Evolutionary conservation across 2,113 vertebrate genomes (phyloP), one percentile per base, ranked within the genome.

Genomic region (Saimiri boliviensis): DNA sequence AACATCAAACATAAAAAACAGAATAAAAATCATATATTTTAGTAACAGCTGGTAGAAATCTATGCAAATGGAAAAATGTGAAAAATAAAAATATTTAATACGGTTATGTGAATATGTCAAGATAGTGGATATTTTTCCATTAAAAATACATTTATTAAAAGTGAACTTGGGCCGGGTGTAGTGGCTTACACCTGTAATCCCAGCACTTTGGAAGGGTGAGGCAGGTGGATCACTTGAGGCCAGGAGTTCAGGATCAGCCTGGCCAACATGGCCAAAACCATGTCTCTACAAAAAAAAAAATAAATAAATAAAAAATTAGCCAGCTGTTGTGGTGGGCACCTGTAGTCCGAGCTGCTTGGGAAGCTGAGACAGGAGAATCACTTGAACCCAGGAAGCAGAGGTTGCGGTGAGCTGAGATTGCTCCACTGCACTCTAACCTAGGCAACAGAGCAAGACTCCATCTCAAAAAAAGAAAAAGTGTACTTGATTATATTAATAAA

Each of bases 131-230:
- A 5, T 47, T 89, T 82, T 73, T 40, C 37, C 3, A 66, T 10
- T 81, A 87, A 90, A 88, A 85, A 86, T 81, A 21, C 4, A 60
- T 58, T 56, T 76, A 54, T 71, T 91, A 79, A 93, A 94, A 63
- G 27, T 60, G 19, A 93, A 80, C 27, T 88, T 92, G 47, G 70
- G 60, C 6, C 16, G 1, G 66, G 7, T 35, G 30, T 35, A 6
- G 1, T 68, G 66, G 16, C 66, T 68, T 32, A 63, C 6, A 8
- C 66, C 66, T 68, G 66, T 68, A 32, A 32, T 68, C 66, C 66
- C 66, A 68, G 66, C 6, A 68, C 32, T 35, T 68, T 68, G 32
- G 32, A 35, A 68, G 66, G 16, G 32, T 35, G 32, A 68, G 6
- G 32, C 0, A 16, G 16, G 32, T 68, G 66, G 16, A 68, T 68